Evolutionary conservation across 2,888 invertebrate genomes (phyloP).

Genomic region (Cancer borealis): DNA sequence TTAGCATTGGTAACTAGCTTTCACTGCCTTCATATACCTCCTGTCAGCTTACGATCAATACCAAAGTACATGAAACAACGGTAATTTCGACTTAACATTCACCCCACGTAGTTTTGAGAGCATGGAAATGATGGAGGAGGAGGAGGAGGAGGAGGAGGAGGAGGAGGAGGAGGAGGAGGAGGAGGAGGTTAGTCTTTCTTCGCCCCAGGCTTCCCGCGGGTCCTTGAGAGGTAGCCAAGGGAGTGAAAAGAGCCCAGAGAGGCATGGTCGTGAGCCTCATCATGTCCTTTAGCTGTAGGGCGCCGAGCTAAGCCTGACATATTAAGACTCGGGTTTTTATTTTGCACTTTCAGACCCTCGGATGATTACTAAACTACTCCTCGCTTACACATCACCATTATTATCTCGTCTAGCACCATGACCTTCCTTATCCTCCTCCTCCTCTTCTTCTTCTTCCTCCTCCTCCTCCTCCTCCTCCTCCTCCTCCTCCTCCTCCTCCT

Average conservation of each 20-base stretch:
- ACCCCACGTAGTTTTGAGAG: background rate
- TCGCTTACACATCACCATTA: background rate
- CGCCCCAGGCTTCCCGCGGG: background rate
- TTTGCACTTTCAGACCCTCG: background rate
- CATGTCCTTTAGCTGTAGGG: constrained; percentile 22
- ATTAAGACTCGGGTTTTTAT: background rate
- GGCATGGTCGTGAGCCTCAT: background rate
- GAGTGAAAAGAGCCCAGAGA: background rate
- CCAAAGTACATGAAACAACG: background rate
- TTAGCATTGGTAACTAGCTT: background rate
- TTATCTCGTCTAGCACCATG: background rate
- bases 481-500: constrained; percentile 11
- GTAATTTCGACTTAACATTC: background rate
- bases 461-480: constrained; percentile 28
- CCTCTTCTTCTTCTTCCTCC: background rate
- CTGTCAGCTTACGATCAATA: constrained; percentile 11
- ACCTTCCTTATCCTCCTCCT: background rate
- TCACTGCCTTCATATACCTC: constrained; percentile 15
- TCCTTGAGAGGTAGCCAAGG: background rate
- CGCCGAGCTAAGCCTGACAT: constrained; percentile 27
- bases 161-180: background rate
- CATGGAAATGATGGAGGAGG: background rate
- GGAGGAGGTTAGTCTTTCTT: background rate
- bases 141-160: background rate
- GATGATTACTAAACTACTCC: constrained; percentile 22